These are phyloP conservation scores for Drosophila crucigera DNA, from an alignment of 2,888 invertebrate species.

Conservation along the genomic window DNA sequence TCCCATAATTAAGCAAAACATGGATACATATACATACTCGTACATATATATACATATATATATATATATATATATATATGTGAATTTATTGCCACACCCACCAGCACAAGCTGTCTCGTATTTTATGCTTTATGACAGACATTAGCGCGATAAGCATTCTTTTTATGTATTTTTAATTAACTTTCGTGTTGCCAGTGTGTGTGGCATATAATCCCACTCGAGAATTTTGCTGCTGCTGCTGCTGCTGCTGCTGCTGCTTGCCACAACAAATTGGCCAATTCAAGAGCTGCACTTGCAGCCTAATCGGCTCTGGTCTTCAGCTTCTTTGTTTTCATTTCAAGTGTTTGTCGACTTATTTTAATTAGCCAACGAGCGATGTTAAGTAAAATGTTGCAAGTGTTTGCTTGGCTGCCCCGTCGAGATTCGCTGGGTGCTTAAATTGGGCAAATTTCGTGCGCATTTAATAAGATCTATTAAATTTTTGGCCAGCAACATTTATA, in stretches of 20 bases:
- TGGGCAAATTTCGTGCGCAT: conserved; percentile 21
- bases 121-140: conserved; percentile 45
- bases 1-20: conserved; percentile 70
- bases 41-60: background rate
- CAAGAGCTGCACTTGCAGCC: conserved; percentile 40
- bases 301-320: conserved; percentile 34
- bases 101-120: conserved; percentile 26
- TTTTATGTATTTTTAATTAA: conserved; percentile 80
- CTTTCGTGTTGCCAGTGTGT: conserved; percentile 54
- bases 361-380: conserved; percentile 56
- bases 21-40: conserved; percentile 33
- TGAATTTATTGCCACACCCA: conserved; percentile 33
- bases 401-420: conserved; percentile 18
- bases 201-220: conserved; percentile 38
- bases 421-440: background rate
- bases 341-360: conserved; percentile 75
- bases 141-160: conserved; percentile 58
- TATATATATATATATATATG: fast-evolving
- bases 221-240: conserved; percentile 16
- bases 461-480: conserved; percentile 52
- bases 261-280: conserved; percentile 46
- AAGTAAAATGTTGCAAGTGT: conserved; percentile 41
- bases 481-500: conserved; percentile 53
- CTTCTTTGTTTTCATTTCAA: conserved; percentile 51
- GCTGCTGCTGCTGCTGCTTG: conserved; percentile 11